Evolutionary conservation across 2,797 vertebrate species (phyloP), one percentile per base, ranked within the genome.

Genomic region (Chromobotia macracanthus): DNA sequence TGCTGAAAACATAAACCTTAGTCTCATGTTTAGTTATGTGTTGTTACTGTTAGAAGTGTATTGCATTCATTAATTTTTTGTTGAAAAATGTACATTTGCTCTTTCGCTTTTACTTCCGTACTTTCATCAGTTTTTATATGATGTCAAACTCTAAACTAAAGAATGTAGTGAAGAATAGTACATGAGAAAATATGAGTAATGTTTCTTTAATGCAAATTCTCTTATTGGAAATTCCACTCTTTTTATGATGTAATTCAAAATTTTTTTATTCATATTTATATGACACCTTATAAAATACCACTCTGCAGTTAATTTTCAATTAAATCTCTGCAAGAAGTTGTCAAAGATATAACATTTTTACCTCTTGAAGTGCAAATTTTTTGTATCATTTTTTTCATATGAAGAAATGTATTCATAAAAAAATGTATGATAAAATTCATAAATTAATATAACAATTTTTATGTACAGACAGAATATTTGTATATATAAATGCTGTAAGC

Each of bases 171-270:
- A 55, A 44, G 56, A 71, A 78, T 44, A 25, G 55, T 70, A 78
- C 46, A 78, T 63, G 67, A 78, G 65, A 25, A 78, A 78, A 63
- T 78, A 63, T 53, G 56, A 70, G 66, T 70, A 63, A 78, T 71
- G 67, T 53, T 71, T 78, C 58, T 78, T 78, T 78, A 64, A 78
- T 71, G 46, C 76, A 71, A 28, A 28, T 28, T 28, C 28, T 66
- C 67, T 78, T 71, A 71, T 78, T 78, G 67, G 56, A 78, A 71
- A 78, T 78, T 70, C 67, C n/a, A n/a, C n/a, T 46, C 28, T 64
- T 64, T 78, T 71, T 71, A 78, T 78, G 76, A 78, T 71, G 76
- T 41, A 78, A 78, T 78, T 78, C 46, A 64, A 51, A 1, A 7
- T 23, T 25, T 70, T 61, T 78, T 53, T 15, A 55, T 64, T 78